Evolutionary conservation across 1,140 invertebrate species (phyloP).

Genomic region (Prorops nasuta): DNA sequence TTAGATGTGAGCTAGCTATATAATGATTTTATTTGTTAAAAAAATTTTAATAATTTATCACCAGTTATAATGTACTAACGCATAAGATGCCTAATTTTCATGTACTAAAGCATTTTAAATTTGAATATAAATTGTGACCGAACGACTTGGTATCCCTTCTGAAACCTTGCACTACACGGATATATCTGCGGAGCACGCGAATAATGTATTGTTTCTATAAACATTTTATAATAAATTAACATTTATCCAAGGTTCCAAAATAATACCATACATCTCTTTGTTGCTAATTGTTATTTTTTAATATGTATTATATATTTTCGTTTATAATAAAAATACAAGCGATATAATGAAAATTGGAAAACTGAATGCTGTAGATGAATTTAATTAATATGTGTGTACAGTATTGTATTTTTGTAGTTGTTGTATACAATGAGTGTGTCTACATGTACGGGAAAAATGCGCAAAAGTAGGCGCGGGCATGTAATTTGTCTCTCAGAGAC

Average conservation of each 20-base stretch:
- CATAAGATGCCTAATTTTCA: too few relatives aligned
- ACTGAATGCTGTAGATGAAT: conserved; percentile 51
- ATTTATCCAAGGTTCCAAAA: conserved; percentile 36
- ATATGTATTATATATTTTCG: conserved; percentile 21
- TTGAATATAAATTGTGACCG: conserved; percentile 39
- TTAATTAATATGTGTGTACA: conserved; percentile 48
- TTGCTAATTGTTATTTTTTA: conserved; percentile 26
- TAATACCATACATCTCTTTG: conserved; percentile 17
- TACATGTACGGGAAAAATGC: conserved; percentile 36
- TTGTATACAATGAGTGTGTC: conserved; percentile 43
- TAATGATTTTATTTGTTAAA: too few relatives aligned
- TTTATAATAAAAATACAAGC: conserved; percentile 44
- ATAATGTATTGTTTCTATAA: conserved; percentile 16
- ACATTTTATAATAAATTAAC: conserved; percentile 31
- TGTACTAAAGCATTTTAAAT: too few relatives aligned
- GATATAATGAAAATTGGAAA: conserved; percentile 48
- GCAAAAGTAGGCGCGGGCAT: conserved; percentile 29
- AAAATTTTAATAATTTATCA: too few relatives aligned
- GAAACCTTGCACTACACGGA: conserved; percentile 24
- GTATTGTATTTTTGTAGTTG: conserved; percentile 34
- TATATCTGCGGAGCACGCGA: conserved; percentile 8
- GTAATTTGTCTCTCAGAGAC: conserved; percentile 38
- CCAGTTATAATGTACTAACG: too few relatives aligned
- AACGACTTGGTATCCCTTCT: conserved; percentile 23
- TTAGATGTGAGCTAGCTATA: too few relatives aligned